Conservation (phyloP, 2,888 invertebrate species). For the Griposia aprilina region DNA sequence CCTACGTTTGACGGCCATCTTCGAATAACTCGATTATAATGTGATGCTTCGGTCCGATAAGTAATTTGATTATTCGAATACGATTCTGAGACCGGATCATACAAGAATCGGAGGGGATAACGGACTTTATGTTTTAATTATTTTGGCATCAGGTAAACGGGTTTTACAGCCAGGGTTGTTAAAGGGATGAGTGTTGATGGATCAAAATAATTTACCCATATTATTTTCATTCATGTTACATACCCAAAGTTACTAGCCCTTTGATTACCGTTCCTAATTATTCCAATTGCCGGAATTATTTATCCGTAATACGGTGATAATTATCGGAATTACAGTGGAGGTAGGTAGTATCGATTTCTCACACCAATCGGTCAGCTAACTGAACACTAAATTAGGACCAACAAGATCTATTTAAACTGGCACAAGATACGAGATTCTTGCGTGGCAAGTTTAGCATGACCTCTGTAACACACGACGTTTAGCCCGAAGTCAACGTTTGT, state of each 20-base stretch:
- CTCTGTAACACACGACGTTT: conserved; percentile 29
- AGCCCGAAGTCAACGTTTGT: conserved; percentile 19
- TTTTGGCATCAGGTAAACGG: neutral
- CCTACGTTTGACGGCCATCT: neutral
- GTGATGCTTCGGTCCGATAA: neutral
- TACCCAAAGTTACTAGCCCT: neutral
- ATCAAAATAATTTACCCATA: neutral
- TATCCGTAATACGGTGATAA: conserved; percentile 36
- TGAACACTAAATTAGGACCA: conserved; percentile 25
- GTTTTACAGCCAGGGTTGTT: neutral
- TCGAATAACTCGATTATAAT: neutral
- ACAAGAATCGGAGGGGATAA: neutral
- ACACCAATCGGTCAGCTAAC: neutral
- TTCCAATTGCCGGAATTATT: conserved; percentile 44
- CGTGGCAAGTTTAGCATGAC: conserved; percentile 43
- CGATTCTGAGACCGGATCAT: neutral
- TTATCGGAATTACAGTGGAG: conserved; percentile 24
- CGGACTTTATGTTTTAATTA: neutral
- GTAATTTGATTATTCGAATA: neutral
- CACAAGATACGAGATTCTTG: conserved; percentile 53
- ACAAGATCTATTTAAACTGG: conserved; percentile 69
- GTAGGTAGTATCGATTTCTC: conserved; percentile 23
- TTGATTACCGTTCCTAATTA: conserved; percentile 26
- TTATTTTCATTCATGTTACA: neutral
- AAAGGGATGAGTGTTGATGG: neutral